Conservation (phyloP, 2,113 vertebrate species). For the Anhinga anhinga region DNA sequence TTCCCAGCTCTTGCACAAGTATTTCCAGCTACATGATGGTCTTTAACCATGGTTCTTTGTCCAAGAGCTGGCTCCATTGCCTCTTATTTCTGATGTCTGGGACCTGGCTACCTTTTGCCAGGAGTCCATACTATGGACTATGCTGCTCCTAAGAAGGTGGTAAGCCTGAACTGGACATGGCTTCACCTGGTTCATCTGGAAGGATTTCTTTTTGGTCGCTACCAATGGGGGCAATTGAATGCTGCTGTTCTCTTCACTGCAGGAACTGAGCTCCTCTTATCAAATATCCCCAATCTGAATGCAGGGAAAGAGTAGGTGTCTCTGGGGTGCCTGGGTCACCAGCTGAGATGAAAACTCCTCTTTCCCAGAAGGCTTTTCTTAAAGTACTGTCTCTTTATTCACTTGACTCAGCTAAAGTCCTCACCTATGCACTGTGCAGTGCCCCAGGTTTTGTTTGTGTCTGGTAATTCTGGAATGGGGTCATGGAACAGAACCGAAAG, state of each 20-base stretch:
- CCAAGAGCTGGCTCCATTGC: neutral
- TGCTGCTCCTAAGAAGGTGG: neutral
- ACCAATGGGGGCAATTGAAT: neutral
- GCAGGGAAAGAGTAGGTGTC: neutral
- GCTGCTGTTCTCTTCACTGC: neutral
- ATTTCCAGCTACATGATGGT: neutral
- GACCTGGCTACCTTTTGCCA: neutral
- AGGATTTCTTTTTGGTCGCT: neutral
- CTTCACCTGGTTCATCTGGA: neutral
- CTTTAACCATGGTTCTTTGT: neutral
- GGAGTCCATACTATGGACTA: neutral
- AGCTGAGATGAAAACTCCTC: neutral
- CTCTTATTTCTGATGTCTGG: neutral
- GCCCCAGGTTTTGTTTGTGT: neutral
- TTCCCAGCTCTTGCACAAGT: neutral
- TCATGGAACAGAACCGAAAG: neutral
- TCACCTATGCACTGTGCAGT: fast-evolving
- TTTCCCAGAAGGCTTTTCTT: neutral
- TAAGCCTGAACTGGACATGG: neutral
- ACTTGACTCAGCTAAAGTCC: neutral
- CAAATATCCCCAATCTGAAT: neutral
- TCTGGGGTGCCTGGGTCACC: neutral
- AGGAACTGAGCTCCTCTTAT: neutral
- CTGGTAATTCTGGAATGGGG: neutral
- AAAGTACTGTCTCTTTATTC: neutral